phyloP scores from a whole-genome alignment of 2,113 vertebrate species.

The Oreochromis tanganicae region DNA sequence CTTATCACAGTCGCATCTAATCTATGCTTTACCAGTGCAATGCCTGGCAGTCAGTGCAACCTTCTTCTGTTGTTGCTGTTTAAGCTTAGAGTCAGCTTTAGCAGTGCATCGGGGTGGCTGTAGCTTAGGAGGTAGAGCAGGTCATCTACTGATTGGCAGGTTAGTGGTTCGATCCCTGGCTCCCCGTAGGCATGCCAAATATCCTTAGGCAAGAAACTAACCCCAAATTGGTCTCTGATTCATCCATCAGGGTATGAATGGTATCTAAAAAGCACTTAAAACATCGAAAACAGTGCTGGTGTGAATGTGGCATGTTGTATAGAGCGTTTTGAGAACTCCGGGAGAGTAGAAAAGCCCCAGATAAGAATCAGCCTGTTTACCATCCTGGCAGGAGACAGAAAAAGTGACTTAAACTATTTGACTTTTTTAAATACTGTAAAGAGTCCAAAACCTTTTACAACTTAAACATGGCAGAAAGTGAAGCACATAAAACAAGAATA shows the following conservation, averaged over 20 bases:
- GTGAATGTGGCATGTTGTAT: background rate
- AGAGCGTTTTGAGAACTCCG: background rate
- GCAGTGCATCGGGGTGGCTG: fast-evolving
- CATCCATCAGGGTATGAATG: background rate
- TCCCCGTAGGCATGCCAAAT: background rate
- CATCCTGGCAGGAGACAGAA: background rate
- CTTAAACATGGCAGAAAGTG: background rate
- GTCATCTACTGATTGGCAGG: background rate
- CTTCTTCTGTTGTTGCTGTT: background rate
- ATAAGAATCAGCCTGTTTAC: background rate
- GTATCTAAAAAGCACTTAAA: background rate
- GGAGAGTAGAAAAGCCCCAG: background rate
- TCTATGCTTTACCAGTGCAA: background rate
- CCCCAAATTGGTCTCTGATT: background rate
- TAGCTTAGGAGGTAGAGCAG: background rate
- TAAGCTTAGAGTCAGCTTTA: background rate
- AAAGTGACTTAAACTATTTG: background rate
- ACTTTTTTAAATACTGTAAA: background rate
- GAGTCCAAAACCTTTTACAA: background rate
- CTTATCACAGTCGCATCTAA: background rate
- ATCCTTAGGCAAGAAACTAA: background rate
- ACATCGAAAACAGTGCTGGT: background rate
- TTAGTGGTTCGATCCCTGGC: background rate
- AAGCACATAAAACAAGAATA: background rate
- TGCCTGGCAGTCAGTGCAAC: background rate